Conservation (phyloP, 1,140 invertebrate genomes). For the Cecropterus lyciades region DNA sequence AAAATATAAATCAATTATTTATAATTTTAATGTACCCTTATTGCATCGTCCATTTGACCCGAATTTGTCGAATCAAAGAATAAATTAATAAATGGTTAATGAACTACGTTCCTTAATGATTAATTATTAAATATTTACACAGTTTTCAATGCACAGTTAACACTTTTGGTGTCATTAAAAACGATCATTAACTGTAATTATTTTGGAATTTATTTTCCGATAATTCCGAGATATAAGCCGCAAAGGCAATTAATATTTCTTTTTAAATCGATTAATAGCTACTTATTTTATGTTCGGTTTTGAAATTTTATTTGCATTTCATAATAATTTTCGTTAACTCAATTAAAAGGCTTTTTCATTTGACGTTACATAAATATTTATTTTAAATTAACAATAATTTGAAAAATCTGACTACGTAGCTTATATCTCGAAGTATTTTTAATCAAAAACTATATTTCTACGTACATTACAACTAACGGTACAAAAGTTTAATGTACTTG, state of each 20-base stretch:
- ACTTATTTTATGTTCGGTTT: too few relatives aligned
- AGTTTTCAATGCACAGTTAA: conserved; percentile 6
- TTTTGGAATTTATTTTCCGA: conserved; percentile 13
- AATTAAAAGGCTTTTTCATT: too few relatives aligned
- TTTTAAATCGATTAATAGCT: too few relatives aligned
- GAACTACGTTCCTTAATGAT: conserved; percentile 22
- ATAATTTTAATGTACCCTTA: background rate
- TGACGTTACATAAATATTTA: too few relatives aligned
- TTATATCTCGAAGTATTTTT: too few relatives aligned
- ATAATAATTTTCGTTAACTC: too few relatives aligned
- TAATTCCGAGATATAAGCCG: conserved; percentile 1
- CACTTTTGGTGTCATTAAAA: conserved; percentile 15
- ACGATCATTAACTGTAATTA: conserved; percentile 6
- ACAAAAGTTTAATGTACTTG: too few relatives aligned
- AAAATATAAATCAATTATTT: background rate
- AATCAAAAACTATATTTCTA: too few relatives aligned
- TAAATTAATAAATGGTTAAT: conserved; percentile 25
- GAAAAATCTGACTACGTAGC: too few relatives aligned
- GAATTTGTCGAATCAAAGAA: conserved; percentile 31
- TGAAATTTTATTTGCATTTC: too few relatives aligned
- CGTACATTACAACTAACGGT: too few relatives aligned
- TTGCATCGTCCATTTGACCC: background rate
- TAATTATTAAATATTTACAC: conserved; percentile 26
- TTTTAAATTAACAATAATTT: too few relatives aligned
- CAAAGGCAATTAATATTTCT: background rate